Base-by-base conservation (phyloP, 2,888 invertebrate genomes). In the Idaea aversata region DNA sequence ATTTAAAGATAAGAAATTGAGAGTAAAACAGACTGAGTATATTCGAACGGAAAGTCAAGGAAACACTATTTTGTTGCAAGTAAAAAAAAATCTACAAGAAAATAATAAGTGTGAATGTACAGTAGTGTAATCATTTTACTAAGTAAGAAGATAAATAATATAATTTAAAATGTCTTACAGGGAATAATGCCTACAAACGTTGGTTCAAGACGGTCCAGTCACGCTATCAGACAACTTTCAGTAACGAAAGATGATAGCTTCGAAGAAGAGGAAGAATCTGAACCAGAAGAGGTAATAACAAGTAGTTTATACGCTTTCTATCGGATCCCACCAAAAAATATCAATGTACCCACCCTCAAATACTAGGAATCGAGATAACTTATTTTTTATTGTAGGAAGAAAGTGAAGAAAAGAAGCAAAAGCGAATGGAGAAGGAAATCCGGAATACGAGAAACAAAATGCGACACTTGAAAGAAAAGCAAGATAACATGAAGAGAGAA, bases 401-500 rank as follows among this genome's bases (percentile, higher is more conserved):
- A 69, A 94, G 94, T 60, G 94, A 93, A 77, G 93, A 90, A 82
- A 95, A 94, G 87, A 95, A 92, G 84, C 95, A 88, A 83, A 95
- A 80, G 93, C 95, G 87, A 86, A 93, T 85, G 92, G 95, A 82
- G 90, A 95, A 83, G 88, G 95, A 87, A 89, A 93, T 84, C 87
- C 95, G 88, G 85, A 95, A 88, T 93, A 95, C 86, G 94, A 94
- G 72, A 93, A 96, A 83, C 94, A 97, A 88, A 94, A 95, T 80
- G 92, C 95, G 87, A 90, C 96, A 85, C 88, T 93, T 79, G 93
- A 96, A 85, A 87, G 97, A 84, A 94, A 97, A 91, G 86, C 97
- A 79, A 94, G 97, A 91, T 88, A 96, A 96, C 69, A 97, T 97
- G 76, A 95, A 96, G 79, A 95, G 95, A 81, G 98, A 98, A 79